phyloP scores from a whole-genome alignment of 1,140 invertebrate species.

The Bombus haemorrhoidalis region DNA sequence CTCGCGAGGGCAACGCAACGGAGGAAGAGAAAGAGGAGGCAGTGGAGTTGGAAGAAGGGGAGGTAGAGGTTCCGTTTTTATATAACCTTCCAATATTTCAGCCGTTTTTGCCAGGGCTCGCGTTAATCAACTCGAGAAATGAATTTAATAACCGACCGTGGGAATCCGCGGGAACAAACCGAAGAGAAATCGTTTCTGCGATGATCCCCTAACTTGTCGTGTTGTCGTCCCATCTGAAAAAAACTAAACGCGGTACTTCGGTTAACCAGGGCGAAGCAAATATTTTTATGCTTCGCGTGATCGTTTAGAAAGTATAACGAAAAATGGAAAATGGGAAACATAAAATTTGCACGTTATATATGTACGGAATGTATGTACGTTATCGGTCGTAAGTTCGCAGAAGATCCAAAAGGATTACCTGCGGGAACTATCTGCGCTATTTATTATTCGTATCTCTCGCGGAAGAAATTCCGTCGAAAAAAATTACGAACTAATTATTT shows the following conservation, averaged over 20 bases:
- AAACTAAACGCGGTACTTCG: neutral
- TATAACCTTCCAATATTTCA: slow-evolving; percentile 65
- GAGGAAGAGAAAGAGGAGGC: slow-evolving; percentile 9
- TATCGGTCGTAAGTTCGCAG: no score
- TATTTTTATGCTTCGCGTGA: neutral
- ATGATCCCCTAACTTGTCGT: slow-evolving; percentile 3
- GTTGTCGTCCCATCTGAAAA: slow-evolving; percentile 2
- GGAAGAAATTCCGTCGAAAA: neutral
- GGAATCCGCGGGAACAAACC: slow-evolving; percentile 40
- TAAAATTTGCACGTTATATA: no score
- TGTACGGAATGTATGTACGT: no score
- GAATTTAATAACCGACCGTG: slow-evolving; percentile 67
- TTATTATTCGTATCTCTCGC: no score
- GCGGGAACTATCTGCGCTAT: no score
- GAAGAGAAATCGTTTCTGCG: slow-evolving; percentile 42
- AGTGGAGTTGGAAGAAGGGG: neutral
- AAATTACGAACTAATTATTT: neutral
- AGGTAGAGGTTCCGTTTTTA: slow-evolving; percentile 57
- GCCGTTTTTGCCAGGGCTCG: slow-evolving; percentile 54
- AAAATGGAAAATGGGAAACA: neutral
- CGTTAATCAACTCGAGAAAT: slow-evolving; percentile 70
- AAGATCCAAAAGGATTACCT: no score
- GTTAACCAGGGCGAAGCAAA: neutral
- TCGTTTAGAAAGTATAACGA: neutral
- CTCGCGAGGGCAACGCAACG: slow-evolving; percentile 42